Evolutionary conservation across 2,888 invertebrate genomes (phyloP).

Genomic region (Leuctra nigra): DNA sequence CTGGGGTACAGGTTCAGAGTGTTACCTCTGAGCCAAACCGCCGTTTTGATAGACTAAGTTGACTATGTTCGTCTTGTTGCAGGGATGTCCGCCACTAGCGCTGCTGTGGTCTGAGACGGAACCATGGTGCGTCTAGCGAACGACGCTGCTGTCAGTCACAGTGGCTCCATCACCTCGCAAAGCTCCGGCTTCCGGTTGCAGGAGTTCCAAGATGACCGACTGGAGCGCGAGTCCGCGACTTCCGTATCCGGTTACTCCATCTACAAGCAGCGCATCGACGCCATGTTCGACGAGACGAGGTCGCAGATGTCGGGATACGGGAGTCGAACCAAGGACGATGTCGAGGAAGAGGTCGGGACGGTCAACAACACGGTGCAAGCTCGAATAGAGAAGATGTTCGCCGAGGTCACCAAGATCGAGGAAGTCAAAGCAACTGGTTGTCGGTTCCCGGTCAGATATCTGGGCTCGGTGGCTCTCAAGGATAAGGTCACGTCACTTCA

Average conservation of each 20-base stretch:
- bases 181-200: constrained; percentile 38
- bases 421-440: constrained; percentile 25
- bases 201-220: constrained; percentile 34
- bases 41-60: no score
- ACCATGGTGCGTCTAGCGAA: constrained; percentile 2
- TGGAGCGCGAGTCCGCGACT: constrained; percentile 29
- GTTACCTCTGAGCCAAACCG: not conserved
- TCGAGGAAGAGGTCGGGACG: constrained; percentile 35
- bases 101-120: no score
- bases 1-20: no score
- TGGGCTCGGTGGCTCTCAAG: constrained; percentile 71
- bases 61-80: no score
- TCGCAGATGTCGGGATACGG: constrained; percentile 45
- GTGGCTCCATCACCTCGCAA: constrained; percentile 33
- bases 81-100: no score
- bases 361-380: constrained; percentile 72
- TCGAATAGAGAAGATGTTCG: constrained; percentile 80
- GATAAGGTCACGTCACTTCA: constrained; percentile 76
- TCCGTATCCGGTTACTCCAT: constrained; percentile 47
- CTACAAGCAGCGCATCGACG: constrained; percentile 79
- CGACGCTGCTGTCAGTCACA: constrained; percentile 37
- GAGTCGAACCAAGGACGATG: constrained; percentile 30
- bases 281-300: constrained; percentile 70
- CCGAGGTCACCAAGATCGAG: constrained; percentile 54
- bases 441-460: constrained; percentile 58